These are phyloP conservation scores for Gymnothorax reevesii DNA, from an alignment of 2,797 vertebrate genomes.

Conservation along the genomic window DNA sequence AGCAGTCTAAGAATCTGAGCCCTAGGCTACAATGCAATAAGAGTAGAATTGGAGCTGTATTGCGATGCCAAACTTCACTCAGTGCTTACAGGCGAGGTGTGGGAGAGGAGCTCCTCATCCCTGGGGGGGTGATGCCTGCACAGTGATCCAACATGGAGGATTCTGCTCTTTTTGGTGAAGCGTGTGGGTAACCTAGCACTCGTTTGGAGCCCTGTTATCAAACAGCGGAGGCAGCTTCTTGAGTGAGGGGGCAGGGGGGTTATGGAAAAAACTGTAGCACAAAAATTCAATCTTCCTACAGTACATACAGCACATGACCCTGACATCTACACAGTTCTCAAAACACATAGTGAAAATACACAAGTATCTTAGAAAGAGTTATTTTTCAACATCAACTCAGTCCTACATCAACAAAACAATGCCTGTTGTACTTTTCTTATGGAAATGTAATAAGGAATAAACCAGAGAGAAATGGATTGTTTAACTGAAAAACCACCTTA, in stretches of 20 bases:
- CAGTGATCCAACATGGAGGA: background rate
- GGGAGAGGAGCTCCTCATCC: background rate
- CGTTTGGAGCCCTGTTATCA: conserved; percentile 22
- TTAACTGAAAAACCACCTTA: background rate
- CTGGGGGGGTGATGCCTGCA: background rate
- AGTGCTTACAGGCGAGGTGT: background rate
- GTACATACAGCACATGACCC: background rate
- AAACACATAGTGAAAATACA: no score
- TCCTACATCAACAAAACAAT: background rate
- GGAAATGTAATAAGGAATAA: background rate
- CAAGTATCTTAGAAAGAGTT: conserved; percentile 5
- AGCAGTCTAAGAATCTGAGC: background rate
- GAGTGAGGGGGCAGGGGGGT: background rate
- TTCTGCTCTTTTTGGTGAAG: background rate
- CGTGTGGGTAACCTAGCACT: background rate
- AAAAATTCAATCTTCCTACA: background rate
- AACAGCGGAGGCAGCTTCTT: conserved; percentile 2
- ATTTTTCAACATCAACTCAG: background rate
- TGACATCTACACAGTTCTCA: background rate
- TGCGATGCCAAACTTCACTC: background rate
- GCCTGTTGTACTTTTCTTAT: background rate
- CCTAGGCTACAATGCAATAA: background rate
- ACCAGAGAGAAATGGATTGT: background rate
- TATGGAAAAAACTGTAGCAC: background rate
- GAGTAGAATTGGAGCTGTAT: background rate